Percentiles rank a stretch among this genome's conserved stretches.
Evolutionary conservation across 2,888 invertebrate species (phyloP).

Genomic region (Troides oblongomaculatus): DNA sequence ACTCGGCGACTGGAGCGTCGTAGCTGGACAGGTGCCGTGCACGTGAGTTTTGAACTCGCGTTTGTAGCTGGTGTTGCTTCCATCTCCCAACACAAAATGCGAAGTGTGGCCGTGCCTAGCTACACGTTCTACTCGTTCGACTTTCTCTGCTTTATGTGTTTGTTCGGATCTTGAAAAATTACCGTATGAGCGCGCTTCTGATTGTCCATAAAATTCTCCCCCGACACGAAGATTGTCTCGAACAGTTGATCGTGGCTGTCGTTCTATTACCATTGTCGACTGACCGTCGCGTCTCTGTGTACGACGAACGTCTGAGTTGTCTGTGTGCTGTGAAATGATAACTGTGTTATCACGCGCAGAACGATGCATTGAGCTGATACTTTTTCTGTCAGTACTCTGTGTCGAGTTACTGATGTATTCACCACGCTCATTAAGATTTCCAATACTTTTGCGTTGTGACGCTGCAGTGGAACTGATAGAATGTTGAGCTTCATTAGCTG

Average conservation of each 20-base stretch:
- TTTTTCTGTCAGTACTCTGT: slow-evolving; percentile 86
- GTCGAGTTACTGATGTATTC: slow-evolving; percentile 83
- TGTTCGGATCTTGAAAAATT: slow-evolving; percentile 80
- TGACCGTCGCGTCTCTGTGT: slow-evolving; percentile 76
- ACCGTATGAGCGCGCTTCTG: slow-evolving; percentile 85
- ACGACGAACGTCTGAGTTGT: slow-evolving; percentile 59
- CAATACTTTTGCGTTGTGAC: slow-evolving; percentile 89
- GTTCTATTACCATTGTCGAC: slow-evolving; percentile 77
- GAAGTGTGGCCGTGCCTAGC: slow-evolving; percentile 85
- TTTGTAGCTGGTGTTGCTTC: slow-evolving; percentile 84
- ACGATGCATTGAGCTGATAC: slow-evolving; percentile 89
- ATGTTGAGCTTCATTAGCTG: slow-evolving; percentile 86
- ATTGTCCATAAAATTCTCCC: slow-evolving; percentile 86
- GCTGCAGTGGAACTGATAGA: slow-evolving; percentile 87
- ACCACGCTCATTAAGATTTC: slow-evolving; percentile 87
- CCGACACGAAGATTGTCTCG: slow-evolving; percentile 86
- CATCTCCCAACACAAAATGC: slow-evolving; percentile 87
- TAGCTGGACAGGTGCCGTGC: slow-evolving; percentile 89
- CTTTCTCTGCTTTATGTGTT: slow-evolving; percentile 61
- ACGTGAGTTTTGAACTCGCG: slow-evolving; percentile 86
- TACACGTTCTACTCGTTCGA: slow-evolving; percentile 77
- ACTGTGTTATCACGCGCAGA: slow-evolving; percentile 80
- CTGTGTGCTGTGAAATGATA: slow-evolving; percentile 75
- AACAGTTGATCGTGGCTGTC: slow-evolving; percentile 81
- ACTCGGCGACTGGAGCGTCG: slow-evolving; percentile 86